These are phyloP conservation scores for Laupala kohalensis DNA, from an alignment of 1,140 invertebrate species.

Conservation along the genomic window DNA sequence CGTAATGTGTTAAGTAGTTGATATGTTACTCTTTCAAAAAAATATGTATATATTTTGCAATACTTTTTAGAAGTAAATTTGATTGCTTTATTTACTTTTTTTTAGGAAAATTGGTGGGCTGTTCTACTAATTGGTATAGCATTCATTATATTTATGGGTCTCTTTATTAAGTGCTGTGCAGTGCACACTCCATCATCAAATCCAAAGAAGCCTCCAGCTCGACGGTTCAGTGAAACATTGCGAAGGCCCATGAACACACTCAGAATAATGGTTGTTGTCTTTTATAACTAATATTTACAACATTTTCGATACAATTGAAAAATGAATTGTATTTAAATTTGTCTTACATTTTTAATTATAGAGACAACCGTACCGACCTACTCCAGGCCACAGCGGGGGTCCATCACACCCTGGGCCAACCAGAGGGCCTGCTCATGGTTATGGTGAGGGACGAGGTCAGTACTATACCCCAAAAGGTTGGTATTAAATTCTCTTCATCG, in stretches of 20 bases:
- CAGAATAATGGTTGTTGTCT: constrained; percentile 54
- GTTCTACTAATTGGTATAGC: constrained; percentile 81
- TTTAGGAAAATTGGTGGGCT: constrained; percentile 96
- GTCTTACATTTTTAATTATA: background rate
- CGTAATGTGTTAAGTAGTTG: too few relatives aligned
- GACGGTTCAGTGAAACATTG: constrained; percentile 74
- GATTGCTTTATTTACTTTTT: too few relatives aligned
- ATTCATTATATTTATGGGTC: constrained; percentile 89
- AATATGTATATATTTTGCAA: too few relatives aligned
- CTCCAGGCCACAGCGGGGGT: constrained; percentile 6
- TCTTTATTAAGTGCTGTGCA: constrained; percentile 99
- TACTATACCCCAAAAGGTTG: constrained; percentile 59
- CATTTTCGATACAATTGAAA: background rate
- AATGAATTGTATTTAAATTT: background rate
- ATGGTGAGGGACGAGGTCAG: constrained; percentile 55
- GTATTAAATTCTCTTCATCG: constrained; percentile 1
- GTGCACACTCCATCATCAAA: constrained; percentile 97
- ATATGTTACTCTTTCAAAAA: too few relatives aligned
- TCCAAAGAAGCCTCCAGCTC: constrained; percentile 78
- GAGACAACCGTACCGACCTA: background rate
- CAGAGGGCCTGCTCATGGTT: constrained; percentile 47
- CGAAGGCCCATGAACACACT: constrained; percentile 79
- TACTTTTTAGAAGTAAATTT: too few relatives aligned
- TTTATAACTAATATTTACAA: too few relatives aligned
- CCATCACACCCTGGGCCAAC: constrained; percentile 15